These are phyloP conservation scores for Drosophila bunnanda DNA, from an alignment of 2,888 invertebrate species.

Conservation along the genomic window DNA sequence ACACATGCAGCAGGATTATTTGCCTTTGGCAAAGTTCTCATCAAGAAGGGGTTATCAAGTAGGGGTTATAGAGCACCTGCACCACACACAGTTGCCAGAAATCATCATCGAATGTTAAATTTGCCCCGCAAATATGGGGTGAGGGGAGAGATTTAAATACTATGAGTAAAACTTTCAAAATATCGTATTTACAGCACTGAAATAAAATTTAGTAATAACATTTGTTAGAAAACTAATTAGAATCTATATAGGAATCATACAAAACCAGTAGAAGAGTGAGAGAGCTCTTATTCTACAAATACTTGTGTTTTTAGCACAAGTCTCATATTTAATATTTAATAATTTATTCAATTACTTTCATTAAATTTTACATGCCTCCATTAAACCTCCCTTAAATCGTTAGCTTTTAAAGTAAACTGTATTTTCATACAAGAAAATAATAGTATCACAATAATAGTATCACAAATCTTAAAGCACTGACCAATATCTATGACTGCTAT, in stretches of 20 bases:
- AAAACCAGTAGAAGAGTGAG: background rate
- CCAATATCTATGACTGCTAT: background rate
- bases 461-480: background rate
- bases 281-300: background rate
- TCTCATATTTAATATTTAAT: background rate
- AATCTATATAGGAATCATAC: too few species aligned
- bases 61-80: conserved; percentile 40
- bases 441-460: background rate
- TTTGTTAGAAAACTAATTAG: background rate
- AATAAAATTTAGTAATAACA: background rate
- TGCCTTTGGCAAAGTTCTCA: conserved; percentile 40
- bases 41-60: conserved; percentile 33
- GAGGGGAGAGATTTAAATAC: background rate
- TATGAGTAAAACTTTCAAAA: background rate
- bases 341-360: background rate
- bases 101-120: conserved; percentile 37
- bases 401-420: background rate
- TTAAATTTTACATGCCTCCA: background rate
- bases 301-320: background rate
- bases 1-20: conserved; percentile 41
- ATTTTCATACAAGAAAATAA: background rate
- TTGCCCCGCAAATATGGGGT: background rate
- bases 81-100: conserved; percentile 22
- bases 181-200: conserved; percentile 28
- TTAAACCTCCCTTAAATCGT: background rate